A percentile compares a stretch with the other conserved stretches of the same genome.
phyloP scores from a whole-genome alignment of 2,797 vertebrate genomes.

The Gymnoscopelus microlampas region DNA sequence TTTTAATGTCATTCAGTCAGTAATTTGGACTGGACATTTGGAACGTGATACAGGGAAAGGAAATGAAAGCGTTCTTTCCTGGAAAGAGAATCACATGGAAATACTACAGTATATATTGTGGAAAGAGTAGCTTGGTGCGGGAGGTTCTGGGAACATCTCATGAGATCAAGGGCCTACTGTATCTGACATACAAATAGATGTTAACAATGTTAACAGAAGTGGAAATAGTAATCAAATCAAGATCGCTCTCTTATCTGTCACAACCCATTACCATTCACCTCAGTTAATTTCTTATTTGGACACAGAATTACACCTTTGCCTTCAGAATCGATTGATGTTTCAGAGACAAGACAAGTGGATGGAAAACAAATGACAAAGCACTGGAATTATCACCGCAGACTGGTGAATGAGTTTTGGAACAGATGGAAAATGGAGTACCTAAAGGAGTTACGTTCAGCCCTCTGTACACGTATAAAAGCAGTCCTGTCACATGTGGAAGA shows the following conservation, averaged over 20 bases:
- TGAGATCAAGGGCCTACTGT: constrained; percentile 19
- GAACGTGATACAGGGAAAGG: constrained; percentile 12
- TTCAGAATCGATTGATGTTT: not conserved
- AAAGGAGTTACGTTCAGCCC: not conserved
- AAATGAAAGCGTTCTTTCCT: constrained; percentile 8
- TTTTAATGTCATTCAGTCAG: constrained; percentile 5
- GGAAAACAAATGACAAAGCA: constrained; percentile 11
- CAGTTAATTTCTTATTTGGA: constrained; percentile 2
- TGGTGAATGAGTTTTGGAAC: constrained; percentile 16
- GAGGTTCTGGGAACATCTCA: constrained; percentile 29
- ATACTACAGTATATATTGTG: constrained; percentile 3
- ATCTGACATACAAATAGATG: constrained; percentile 33
- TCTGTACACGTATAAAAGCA: not conserved
- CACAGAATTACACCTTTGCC: constrained; percentile 18
- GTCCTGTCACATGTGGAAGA: constrained; percentile 16
- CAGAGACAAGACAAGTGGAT: constrained; percentile 1
- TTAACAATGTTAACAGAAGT: constrained; percentile 22
- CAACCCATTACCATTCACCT: constrained; percentile 10
- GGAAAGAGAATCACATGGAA: constrained; percentile 26
- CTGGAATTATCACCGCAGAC: constrained; percentile 13
- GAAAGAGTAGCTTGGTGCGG: constrained; percentile 36
- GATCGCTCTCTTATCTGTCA: not conserved
- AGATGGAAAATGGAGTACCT: constrained; percentile 17
- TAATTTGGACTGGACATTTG: constrained; percentile 20
- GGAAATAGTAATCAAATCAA: constrained; percentile 34